A percentile compares a stretch with the other conserved stretches of the same genome.
Evolutionary conservation across 2,888 invertebrate species (phyloP).

Genomic region (Brachyptera risi): DNA sequence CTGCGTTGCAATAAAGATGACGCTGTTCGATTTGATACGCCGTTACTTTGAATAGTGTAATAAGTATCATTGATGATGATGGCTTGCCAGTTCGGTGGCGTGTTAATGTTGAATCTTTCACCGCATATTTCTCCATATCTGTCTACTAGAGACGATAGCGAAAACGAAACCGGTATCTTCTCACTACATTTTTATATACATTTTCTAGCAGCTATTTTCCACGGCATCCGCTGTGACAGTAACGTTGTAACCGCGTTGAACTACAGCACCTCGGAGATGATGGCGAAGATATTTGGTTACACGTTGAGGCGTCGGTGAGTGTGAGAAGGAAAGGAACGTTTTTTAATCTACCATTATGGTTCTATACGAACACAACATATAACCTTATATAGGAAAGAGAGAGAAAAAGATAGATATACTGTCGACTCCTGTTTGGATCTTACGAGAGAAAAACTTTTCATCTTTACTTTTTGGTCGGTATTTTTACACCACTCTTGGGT

Average conservation of each 20-base stretch:
- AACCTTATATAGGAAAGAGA: conserved; percentile 26
- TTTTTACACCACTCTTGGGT: conserved; percentile 50
- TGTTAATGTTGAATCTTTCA: conserved; percentile 2
- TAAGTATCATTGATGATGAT: conserved; percentile 18
- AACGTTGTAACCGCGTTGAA: conserved; percentile 21
- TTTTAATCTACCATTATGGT: conserved; percentile 28
- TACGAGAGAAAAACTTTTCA: conserved; percentile 24
- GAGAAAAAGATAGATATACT: no score
- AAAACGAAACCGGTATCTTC: conserved; percentile 2
- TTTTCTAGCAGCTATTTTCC: conserved; percentile 10
- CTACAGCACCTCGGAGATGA: conserved; percentile 16
- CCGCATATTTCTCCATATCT: conserved; percentile 14
- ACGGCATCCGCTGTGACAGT: conserved; percentile 22
- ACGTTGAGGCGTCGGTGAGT: neutral
- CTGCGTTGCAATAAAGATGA: neutral
- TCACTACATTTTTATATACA: neutral
- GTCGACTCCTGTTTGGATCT: conserved; percentile 27
- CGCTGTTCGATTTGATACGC: neutral
- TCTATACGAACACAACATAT: conserved; percentile 16
- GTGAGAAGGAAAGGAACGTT: conserved; percentile 23
- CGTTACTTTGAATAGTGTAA: conserved; percentile 20
- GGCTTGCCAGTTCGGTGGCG: conserved; percentile 7
- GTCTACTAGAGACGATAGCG: neutral
- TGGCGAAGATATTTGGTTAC: conserved; percentile 24
- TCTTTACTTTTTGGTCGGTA: conserved; percentile 38